Conservation (phyloP, 2,113 vertebrate species). For the Syngnathoides biaculeatus region DNA sequence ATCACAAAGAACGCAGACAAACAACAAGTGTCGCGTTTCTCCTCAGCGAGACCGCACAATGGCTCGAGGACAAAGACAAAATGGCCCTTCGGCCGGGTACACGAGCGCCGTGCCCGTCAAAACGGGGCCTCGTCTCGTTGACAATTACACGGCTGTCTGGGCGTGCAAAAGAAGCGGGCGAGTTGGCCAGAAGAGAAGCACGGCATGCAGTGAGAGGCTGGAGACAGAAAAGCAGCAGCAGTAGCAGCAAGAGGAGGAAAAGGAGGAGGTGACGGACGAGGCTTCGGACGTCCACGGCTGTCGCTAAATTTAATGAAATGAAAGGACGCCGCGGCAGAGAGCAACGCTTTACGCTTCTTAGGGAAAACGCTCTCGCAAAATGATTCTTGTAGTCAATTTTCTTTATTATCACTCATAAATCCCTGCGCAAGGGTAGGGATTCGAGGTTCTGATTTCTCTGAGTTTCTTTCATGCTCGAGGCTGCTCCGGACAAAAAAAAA, state of each 20-base stretch:
- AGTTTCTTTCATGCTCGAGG: conserved; percentile 1
- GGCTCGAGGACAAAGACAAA: conserved; percentile 49
- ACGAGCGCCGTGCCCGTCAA: conserved; percentile 31
- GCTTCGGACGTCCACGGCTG: conserved; percentile 42
- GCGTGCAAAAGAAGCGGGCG: conserved; percentile 52
- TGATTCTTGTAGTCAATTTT: conserved; percentile 69
- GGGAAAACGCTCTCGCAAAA: conserved; percentile 52
- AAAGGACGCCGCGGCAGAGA: conserved; percentile 59
- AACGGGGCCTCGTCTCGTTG: conserved; percentile 41
- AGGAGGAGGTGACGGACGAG: conserved; percentile 42
- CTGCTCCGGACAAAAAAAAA: conserved; percentile 23
- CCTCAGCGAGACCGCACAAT: conserved; percentile 48
- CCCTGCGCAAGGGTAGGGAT: conserved; percentile 33
- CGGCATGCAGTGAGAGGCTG: conserved; percentile 55
- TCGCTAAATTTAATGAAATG: conserved; percentile 71
- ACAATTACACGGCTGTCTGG: conserved; percentile 63
- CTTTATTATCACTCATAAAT: conserved; percentile 69
- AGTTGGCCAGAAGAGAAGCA: conserved; percentile 36
- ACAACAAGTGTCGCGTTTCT: conserved; percentile 52
- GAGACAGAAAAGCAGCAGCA: conserved; percentile 50
- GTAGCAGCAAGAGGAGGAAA: conserved; percentile 28
- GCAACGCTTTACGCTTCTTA: conserved; percentile 52
- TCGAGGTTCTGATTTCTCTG: conserved; percentile 33
- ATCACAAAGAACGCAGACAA: conserved; percentile 69
- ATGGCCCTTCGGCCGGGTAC: conserved; percentile 41